These are phyloP conservation scores for Pachyramphus minor DNA, from an alignment of 2,113 vertebrate species.

Conservation along the genomic window DNA sequence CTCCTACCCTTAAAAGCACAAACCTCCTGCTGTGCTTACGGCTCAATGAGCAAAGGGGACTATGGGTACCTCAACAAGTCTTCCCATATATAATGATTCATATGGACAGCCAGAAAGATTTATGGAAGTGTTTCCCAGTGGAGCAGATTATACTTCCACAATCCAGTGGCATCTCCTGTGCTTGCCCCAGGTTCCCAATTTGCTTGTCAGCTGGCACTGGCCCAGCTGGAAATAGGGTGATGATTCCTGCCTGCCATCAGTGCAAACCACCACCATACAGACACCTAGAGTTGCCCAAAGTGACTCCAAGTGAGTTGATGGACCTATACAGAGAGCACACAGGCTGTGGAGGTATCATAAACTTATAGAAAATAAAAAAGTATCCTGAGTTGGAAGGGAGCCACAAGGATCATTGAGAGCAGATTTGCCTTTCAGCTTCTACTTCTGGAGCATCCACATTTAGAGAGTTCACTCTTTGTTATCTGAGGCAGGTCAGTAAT, in stretches of 20 bases:
- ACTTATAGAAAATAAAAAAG: neutral
- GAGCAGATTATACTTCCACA: neutral
- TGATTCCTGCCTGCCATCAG: neutral
- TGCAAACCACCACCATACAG: fast-evolving
- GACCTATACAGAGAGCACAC: neutral
- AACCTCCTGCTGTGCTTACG: neutral
- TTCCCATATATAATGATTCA: neutral
- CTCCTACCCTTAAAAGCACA: neutral
- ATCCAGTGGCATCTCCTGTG: neutral
- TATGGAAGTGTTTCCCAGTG: neutral
- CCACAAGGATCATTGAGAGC: neutral
- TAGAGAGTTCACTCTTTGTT: neutral
- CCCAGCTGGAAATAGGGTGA: neutral
- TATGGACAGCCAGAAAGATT: neutral
- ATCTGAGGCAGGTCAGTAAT: neutral
- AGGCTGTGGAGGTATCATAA: neutral
- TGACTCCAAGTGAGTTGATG: neutral
- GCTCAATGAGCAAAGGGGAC: neutral
- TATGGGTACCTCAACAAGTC: neutral
- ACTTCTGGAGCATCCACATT: neutral
- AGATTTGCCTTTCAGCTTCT: neutral
- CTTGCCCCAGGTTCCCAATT: neutral
- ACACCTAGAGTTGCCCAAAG: neutral
- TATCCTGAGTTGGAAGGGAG: neutral
- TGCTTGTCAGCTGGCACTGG: neutral